Base-by-base conservation (phyloP, 2,888 invertebrate species). In the Keiferia lycopersicella region DNA sequence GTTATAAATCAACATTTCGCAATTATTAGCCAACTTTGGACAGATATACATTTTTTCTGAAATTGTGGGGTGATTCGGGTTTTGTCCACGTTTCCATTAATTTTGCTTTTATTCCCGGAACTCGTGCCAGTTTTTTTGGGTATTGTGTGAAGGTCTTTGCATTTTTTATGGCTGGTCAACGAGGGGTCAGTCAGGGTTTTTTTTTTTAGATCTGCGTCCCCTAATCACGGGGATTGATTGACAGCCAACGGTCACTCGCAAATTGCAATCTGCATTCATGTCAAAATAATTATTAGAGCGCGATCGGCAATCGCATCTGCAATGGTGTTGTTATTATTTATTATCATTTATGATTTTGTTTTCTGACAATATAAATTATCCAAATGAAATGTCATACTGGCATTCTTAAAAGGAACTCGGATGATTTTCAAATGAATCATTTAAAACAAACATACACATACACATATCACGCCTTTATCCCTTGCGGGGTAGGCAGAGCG, bases 111-210 rank as follows among this genome's bases (percentile, higher is more conserved):
- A 84, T 88, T 80, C 74, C 69, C 75, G 75, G 73, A 80, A 73
- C 76, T 77, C 75, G 78, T 81, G 79, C 77, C 74, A 77, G 79
- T 84, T 86, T 86, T n/a, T 53, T 80, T 72, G 77, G 66, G 68
- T 65, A 67, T 73, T 73, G 72, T 72, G 61, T 61, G 48, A 66
- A 64, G 66, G 69, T 68, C 80, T 75, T 66, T 58, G 50, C 56
- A 26, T 72, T 79, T 86, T 86, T 86, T 86, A 78, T 81, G 71
- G 76, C 77, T 85, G 91, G 91, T 90, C 91, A 90, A 84, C 82
- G 87, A 88, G 87, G 89, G 91, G 91, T 90, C 91, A 91, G 84
- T 84, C n/a, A n/a, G n/a, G n/a, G n/a, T n/a, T n/a, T n/a, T n/a
- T n/a, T n/a, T 88, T 87, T 87, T 87, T 86, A 74, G 74, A 74